Percentiles rank a stretch among this genome's conserved stretches.
These are phyloP conservation scores for Tretioscincus oriximinensis DNA, from an alignment of 2,113 vertebrate genomes.

Conservation along the genomic window DNA sequence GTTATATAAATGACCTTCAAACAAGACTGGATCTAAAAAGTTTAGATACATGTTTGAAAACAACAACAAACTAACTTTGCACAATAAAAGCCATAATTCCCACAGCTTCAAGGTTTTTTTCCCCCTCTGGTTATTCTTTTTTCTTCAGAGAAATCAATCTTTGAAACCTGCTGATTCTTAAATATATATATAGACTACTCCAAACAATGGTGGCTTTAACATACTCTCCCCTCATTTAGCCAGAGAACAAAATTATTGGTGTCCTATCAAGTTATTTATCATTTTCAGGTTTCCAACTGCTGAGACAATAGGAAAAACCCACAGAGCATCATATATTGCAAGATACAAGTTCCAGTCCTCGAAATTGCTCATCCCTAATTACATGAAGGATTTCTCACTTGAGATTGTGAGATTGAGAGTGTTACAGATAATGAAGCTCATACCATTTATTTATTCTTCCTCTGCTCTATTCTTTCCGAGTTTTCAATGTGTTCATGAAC, in stretches of 20 bases:
- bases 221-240: neutral
- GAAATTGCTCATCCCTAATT: constrained; percentile 2
- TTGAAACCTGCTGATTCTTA: neutral
- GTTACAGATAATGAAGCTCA: constrained; percentile 29
- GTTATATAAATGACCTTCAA: neutral
- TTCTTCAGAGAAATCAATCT: neutral
- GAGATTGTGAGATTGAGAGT: constrained; percentile 45
- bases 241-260: constrained; percentile 32
- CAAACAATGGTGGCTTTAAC: neutral
- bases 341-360: neutral
- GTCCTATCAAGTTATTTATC: neutral
- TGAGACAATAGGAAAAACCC: constrained; percentile 8
- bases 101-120: neutral
- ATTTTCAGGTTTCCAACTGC: constrained; percentile 34
- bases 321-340: fast-evolving
- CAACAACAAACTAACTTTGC: no score
- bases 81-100: neutral
- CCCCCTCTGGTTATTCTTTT: neutral
- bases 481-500: no score
- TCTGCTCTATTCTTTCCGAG: no score
- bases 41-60: neutral
- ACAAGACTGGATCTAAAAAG: neutral
- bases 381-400: neutral
- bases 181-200: neutral
- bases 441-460: constrained; percentile 44